These are phyloP conservation scores for Elephas maximus DNA, from an alignment of 2,113 vertebrate genomes.

Conservation along the genomic window DNA sequence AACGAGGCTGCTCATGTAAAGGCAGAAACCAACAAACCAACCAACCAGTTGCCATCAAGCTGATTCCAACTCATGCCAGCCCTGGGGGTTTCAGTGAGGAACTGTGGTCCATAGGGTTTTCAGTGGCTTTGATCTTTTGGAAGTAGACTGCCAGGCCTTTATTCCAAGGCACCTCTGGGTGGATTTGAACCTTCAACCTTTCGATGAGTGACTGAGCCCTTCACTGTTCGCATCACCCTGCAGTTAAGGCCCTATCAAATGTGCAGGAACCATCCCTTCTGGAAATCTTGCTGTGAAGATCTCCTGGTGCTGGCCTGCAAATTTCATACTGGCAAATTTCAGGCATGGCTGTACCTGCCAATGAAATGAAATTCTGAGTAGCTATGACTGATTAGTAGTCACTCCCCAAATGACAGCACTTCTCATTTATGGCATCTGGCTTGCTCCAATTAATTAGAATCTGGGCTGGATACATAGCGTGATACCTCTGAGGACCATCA, in stretches of 20 bases:
- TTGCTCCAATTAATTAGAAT: conserved; percentile 65
- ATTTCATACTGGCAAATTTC: neutral
- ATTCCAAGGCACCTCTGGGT: too few relatives aligned
- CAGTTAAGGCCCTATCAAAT: neutral
- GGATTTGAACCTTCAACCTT: too few relatives aligned
- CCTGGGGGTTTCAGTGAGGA: neutral
- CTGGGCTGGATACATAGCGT: neutral
- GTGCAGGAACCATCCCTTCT: neutral
- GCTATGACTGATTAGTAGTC: neutral
- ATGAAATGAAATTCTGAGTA: conserved; percentile 61
- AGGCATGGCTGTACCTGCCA: neutral
- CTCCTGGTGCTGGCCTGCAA: neutral
- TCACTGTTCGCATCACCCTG: neutral
- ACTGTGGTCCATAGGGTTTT: neutral
- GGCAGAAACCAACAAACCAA: neutral
- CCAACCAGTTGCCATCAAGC: neutral
- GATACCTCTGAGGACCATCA: conserved; percentile 33
- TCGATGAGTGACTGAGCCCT: too few relatives aligned
- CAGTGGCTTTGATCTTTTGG: neutral
- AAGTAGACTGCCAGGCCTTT: neutral
- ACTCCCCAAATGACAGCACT: neutral
- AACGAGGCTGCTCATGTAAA: neutral
- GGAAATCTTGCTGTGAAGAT: neutral
- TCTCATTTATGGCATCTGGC: conserved; percentile 52
- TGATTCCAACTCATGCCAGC: neutral